These are phyloP conservation scores for Ennomos quercinarius DNA, from an alignment of 2,888 invertebrate genomes.

Conservation along the genomic window DNA sequence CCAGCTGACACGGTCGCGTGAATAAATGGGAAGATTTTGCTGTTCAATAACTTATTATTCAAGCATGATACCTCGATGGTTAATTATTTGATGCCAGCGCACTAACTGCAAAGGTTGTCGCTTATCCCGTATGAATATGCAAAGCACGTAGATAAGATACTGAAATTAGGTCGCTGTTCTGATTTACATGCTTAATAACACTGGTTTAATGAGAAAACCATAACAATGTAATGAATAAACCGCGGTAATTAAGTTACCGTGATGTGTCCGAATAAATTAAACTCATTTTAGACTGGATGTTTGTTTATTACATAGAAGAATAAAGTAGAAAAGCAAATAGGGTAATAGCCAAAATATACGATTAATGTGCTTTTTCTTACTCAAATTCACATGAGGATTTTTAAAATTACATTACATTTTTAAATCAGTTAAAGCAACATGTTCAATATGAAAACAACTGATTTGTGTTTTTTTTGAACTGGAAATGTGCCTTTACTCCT, in stretches of 20 bases:
- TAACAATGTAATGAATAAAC: conserved; percentile 32
- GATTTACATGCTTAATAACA: conserved; percentile 64
- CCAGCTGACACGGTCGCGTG: no score
- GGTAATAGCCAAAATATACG: no score
- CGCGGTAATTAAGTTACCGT: conserved; percentile 16
- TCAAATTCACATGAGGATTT: no score
- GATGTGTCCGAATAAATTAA: not conserved
- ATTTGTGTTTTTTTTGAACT: no score
- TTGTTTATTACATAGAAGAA: no score
- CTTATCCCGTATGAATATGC: conserved; percentile 61
- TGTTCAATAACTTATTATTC: conserved; percentile 7
- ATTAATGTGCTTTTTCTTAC: no score
- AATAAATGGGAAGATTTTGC: no score
- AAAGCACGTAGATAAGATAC: conserved; percentile 61
- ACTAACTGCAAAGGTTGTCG: conserved; percentile 45
- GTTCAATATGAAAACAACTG: no score
- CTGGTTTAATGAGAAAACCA: conserved; percentile 50
- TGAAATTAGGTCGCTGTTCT: conserved; percentile 63
- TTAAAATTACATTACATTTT: no score
- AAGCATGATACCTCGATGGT: conserved; percentile 16
- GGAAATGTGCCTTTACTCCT: no score
- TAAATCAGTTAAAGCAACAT: no score
- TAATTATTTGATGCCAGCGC: conserved; percentile 35
- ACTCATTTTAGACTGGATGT: conserved; percentile 9
- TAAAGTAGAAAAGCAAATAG: no score